Conservation (phyloP, 2,797 vertebrate species). For the Nasua narica region DNA sequence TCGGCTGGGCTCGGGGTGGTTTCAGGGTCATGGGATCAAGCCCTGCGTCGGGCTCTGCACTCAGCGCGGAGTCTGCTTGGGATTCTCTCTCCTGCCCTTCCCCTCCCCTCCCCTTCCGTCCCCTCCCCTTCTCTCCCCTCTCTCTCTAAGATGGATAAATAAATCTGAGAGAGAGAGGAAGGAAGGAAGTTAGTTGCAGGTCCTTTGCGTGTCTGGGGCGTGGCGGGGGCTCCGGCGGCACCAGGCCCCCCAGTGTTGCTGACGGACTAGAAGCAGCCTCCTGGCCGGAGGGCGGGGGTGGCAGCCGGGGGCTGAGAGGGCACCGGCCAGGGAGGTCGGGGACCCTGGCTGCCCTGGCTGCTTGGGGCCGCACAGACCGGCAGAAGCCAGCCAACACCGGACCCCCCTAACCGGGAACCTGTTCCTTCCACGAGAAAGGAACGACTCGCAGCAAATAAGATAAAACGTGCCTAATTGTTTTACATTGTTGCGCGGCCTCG, state of each 20-base stretch:
- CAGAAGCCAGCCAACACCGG: background rate
- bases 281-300: rapidly evolving
- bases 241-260: rapidly evolving
- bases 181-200: background rate
- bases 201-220: rapidly evolving
- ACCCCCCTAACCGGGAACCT: background rate
- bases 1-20: background rate
- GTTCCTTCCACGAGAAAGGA: background rate
- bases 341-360: no score
- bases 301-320: background rate
- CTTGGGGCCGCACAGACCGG: background rate
- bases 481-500: rapidly evolving
- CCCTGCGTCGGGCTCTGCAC: rapidly evolving
- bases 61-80: background rate
- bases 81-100: background rate
- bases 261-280: rapidly evolving
- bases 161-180: background rate
- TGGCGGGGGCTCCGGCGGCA: rapidly evolving
- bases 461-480: background rate
- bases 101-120: background rate
- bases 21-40: background rate
- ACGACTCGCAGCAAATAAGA: background rate
- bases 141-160: background rate
- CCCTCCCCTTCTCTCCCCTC: no score
- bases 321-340: rapidly evolving